A percentile compares a stretch with the other conserved stretches of the same genome.
Evolutionary conservation across 2,113 vertebrate genomes (phyloP).

Genomic region (Aptenodytes forsteri): DNA sequence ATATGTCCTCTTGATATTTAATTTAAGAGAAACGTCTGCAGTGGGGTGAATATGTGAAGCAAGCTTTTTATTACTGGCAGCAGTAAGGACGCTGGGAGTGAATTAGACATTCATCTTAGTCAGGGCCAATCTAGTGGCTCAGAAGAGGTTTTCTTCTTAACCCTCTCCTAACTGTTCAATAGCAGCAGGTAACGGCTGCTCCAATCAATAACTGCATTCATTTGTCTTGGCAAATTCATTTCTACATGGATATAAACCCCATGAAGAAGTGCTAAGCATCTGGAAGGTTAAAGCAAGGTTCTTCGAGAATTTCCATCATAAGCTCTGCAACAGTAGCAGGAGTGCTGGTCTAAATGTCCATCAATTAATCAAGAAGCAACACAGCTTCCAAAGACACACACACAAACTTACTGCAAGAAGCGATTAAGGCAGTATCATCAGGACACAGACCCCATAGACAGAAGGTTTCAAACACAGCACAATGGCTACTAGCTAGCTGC

Average conservation of each 20-base stretch:
- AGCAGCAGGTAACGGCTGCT: slow-evolving; percentile 44
- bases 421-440: neutral
- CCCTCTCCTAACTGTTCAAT: slow-evolving; percentile 55
- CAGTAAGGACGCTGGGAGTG: slow-evolving; percentile 73
- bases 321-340: neutral
- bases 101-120: slow-evolving; percentile 82
- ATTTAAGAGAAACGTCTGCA: slow-evolving; percentile 76
- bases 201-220: slow-evolving; percentile 55
- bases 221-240: slow-evolving; percentile 47
- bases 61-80: slow-evolving; percentile 82
- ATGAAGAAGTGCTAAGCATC: neutral
- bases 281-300: slow-evolving; percentile 44
- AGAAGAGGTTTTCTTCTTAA: slow-evolving; percentile 68
- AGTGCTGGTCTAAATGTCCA: neutral
- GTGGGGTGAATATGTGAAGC: slow-evolving; percentile 73
- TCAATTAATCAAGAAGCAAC: slow-evolving; percentile 35
- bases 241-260: slow-evolving; percentile 30
- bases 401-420: neutral
- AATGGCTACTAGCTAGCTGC: neutral
- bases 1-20: slow-evolving; percentile 78
- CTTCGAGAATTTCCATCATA: neutral
- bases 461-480: neutral
- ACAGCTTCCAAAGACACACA: neutral
- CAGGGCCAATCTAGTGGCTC: slow-evolving; percentile 72
- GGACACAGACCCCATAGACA: neutral